Evolutionary conservation across 2,113 vertebrate species (phyloP), one percentile per base, ranked within the genome.

Genomic region (Trogon surrucura): DNA sequence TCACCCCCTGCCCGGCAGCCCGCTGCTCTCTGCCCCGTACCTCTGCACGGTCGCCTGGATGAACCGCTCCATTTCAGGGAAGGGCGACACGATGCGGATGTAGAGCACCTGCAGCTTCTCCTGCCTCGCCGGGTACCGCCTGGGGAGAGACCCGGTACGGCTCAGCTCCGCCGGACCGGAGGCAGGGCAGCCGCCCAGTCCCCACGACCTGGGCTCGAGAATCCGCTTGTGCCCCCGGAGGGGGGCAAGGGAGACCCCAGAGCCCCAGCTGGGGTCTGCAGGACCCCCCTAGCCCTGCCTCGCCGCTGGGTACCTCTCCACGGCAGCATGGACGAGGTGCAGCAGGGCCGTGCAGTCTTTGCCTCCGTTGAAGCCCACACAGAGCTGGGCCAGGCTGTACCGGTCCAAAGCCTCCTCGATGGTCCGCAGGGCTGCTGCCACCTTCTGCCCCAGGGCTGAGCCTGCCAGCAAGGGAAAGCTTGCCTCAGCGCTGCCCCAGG

Each of bases 271-370:
- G 11, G 19, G 11, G 26, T 48, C 29, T 3, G 4, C 0, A 10
- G 75, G 58, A 77, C 9, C 27, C 23, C 30, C 12, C 32, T 27
- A 29, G 2, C 21, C 80, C 85, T 56, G 81, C 56, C 73, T 78
- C 73, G 0, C 1, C 2, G 5, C 8, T 2, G 1, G 67, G 95
- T 97, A 99, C 99, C 99, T 98, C 97, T 98, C 98, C 83, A 99
- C 85, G 0, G 98, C 99, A 0, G 99, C 99, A 0, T 99, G 98
- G 97, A 98, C 98, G 8, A 99, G 98, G 89, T 99, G 99, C 29
- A 99, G 98, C 81, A 99, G 98, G 2, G 98, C 99, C 0, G 99
- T 99, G 97, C 99, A 99, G 97, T 99, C 99, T 95, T 99, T 99
- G 88, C 99, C 99, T 9, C 99, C 99, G 1, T 99, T 99, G 97